A percentile compares a stretch with the other conserved stretches of the same genome.
phyloP scores from a whole-genome alignment of 2,888 invertebrate species.

The Petrolisthes manimaculis region DNA sequence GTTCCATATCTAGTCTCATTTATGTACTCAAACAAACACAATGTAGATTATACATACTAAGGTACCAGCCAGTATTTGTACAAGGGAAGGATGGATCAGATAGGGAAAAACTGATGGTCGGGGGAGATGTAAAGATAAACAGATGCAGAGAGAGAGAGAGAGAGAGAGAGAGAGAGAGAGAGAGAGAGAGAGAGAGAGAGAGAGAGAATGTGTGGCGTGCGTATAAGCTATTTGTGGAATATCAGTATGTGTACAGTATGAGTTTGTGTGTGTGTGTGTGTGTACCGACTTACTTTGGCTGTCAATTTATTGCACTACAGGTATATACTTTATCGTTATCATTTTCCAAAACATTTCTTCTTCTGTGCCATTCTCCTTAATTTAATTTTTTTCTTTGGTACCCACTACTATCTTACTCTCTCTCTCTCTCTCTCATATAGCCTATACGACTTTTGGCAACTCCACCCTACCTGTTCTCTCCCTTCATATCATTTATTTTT shows the following conservation, averaged over 20 bases:
- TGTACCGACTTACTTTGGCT: no score
- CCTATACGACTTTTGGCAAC: not conserved
- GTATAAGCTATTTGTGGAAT: not conserved
- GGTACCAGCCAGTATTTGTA: no score
- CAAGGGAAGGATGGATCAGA: no score
- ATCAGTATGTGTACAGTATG: no score
- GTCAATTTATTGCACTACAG: no score
- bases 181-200: not conserved
- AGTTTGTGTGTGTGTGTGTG: no score
- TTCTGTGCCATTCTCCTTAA: not conserved
- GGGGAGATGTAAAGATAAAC: not conserved
- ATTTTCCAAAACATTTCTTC: not conserved
- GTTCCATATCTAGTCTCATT: no score
- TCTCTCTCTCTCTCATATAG: slow-evolving; percentile 11
- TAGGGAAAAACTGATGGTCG: no score
- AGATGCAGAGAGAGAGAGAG: slow-evolving; percentile 13
- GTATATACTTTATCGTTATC: not conserved
- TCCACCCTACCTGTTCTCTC: not conserved
- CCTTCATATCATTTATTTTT: no score
- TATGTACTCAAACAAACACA: no score
- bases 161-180: not conserved
- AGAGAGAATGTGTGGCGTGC: not conserved
- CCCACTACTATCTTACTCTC: not conserved
- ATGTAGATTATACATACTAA: no score
- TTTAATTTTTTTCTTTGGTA: not conserved